Evolutionary conservation across 2,113 vertebrate species (phyloP), one percentile per base, ranked within the genome.

Genomic region (Pardalotus punctatus): DNA sequence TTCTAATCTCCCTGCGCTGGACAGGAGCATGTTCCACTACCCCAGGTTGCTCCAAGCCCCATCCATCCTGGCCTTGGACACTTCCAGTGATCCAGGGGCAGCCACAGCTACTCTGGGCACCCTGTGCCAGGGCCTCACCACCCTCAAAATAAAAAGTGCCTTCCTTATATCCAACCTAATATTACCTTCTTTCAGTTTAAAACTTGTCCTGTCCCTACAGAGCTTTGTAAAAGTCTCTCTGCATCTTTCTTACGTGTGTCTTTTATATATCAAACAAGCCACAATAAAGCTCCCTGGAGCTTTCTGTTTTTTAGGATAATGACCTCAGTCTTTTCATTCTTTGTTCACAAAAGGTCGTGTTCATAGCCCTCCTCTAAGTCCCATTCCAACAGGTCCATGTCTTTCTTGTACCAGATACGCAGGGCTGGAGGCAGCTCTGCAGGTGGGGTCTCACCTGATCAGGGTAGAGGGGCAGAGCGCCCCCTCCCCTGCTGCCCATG

Each of bases 11-110:
- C 19, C 19, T 65, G 58, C n/a, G 19, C 5, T 8, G 10, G 9
- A 4, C 29, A 74, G 42, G 17, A 5, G 1, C 29, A 57, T 4
- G 4, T 48, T 66, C 25, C n/a, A n/a, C 42, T 24, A 2, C 0
- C 6, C 12, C 29, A 48, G 0, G 6, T 1, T 54, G 8, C 35
- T 58, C 31, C n/a, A 62, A 78, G 12, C 9, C 5, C 7, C 0
- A 0, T 54, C 35, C 61, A 74, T 0, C 6, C 33, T 33, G 35
- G 4, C 12, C 33, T 40, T 43, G 67, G 81, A 70, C 6, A 4
- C 19, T 50, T 12, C 45, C 40, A 76, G 35, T 10, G 24, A 43
- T 12, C 42, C 42, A 43, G 22, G 13, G 13, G 10, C 43, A 53
- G 33, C 33, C 56, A 43, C 45, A 58, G 45, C 1, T 61, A 24